phyloP scores from a whole-genome alignment of 2,888 invertebrate species.

The Pachycephus smyrnensis region DNA sequence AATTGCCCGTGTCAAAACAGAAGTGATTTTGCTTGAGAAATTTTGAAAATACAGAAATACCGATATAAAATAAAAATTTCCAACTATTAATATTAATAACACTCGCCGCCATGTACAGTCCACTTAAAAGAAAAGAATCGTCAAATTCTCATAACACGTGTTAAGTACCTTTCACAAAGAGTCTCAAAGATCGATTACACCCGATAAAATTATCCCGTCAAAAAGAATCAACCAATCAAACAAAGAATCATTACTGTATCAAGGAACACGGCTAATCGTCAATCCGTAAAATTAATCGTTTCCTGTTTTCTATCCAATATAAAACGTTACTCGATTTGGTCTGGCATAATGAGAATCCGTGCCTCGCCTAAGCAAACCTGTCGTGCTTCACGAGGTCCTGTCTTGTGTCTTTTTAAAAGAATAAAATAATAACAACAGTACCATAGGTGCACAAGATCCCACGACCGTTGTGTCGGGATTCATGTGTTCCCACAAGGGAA shows the following conservation, averaged over 20 bases:
- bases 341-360: not conserved
- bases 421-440: not conserved
- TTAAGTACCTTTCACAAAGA: too few species aligned
- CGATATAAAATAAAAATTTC: not conserved
- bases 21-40: constrained; percentile 9
- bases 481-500: not conserved
- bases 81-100: not conserved
- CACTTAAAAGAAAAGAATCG: not conserved
- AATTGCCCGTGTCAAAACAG: constrained; percentile 11
- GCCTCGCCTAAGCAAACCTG: not conserved
- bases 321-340: not conserved
- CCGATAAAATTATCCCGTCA: not conserved
- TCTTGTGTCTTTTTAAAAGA: not conserved
- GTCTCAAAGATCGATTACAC: not conserved
- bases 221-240: not conserved
- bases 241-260: not conserved
- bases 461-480: not conserved
- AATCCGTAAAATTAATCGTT: not conserved
- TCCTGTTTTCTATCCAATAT: not conserved
- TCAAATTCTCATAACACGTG: not conserved
- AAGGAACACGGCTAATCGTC: not conserved
- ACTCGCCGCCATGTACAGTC: not conserved
- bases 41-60: not conserved
- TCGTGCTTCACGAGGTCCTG: not conserved
- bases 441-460: not conserved